Base-by-base conservation (phyloP, 2,797 vertebrate species). In the Mus minutoides region DNA sequence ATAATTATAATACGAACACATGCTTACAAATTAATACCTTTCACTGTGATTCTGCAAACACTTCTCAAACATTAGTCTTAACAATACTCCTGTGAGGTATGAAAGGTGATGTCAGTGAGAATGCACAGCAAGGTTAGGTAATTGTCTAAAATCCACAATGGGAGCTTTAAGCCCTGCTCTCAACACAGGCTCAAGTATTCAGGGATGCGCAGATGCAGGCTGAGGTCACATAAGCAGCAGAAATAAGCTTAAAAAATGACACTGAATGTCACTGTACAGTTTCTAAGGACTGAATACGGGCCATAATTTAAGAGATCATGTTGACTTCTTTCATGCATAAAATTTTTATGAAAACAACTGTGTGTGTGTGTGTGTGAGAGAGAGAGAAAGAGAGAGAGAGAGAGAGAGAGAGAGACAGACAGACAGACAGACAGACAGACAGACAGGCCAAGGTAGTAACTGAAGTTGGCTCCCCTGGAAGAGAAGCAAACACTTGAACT, bases 41-140 rank as follows among this genome's bases (percentile, higher is more conserved):
- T 97, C 97, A 96, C 84, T 54, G 1, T 90, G 88, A 96, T 97
- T 79, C 94, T 95, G 91, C 94, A 97, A 97, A 98, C 96, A 97
- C 96, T 97, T 96, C 94, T 96, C 94, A 98, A 97, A 97, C 94
- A 98, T 96, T 97, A 98, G 95, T 96, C 91, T 96, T 54, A 94
- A 94, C 88, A 97, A 85, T 97, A 82, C 86, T 94, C 86, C 89
- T 93, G 91, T 54, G 71, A 88, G 79, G 89, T 97, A 94, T 90
- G 89, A 95, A 98, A 91, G 71, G 89, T 7, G 29, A 94, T 94
- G 93, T 92, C 96, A 94, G 88, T 40, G 76, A 97, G 64, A 83
- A 96, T 91, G 94, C 67, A 92, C 26, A 96, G 82, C 76, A 94
- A 96, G 94, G 94, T 96, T 85, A 96, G 97, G 83, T 94, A 96